Base-by-base conservation (phyloP, 2,797 vertebrate species). In the Coluber constrictor region DNA sequence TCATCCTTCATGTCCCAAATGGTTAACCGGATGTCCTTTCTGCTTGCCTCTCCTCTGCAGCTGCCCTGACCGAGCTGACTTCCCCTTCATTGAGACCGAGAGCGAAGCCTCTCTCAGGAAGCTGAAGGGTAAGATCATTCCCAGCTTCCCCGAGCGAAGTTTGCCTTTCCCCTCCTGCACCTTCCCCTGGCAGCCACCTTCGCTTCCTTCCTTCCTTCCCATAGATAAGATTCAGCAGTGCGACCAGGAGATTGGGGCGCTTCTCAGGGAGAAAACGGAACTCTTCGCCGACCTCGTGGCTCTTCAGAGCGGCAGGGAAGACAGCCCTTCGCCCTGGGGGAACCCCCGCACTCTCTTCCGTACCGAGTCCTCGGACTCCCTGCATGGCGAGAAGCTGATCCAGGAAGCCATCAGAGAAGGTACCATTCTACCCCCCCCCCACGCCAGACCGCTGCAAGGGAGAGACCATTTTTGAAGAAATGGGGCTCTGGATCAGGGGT, bases 61-160 rank as follows among this genome's bases (percentile, higher is more conserved):
- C 43, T 99, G 98, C 94, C 99, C 99, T 0, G 98, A 98, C 95
- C 98, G 98, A 94, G 98, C 98, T 3, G 98, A 99, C 89, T 99
- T 99, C 92, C 98, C 99, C 20, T 96, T 99, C 92, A 99, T 99
- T 0, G 99, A 99, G 97, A 99, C 98, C 0, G 99, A 99, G 96
- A 98, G 98, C 89, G 98, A 99, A 95, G 98, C 98, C 74, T 96
- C 98, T 74, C 96, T 98, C 7, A 97, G 98, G n/a, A 97, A 98
- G 92, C 97, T 99, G 89, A 97, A 97, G 98, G 98, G 98, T 99
- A 96, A 47, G 25, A 47, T 0, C 91, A 0, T 93, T 4, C 3
- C 90, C 56, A 92, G 94, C 60, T 83, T 94, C 63, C 93, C 91
- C 88, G 93, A 90, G 93, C 92, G 25, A 0, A 1, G 11, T 1